Evolutionary conservation across 1,140 invertebrate species (phyloP).

Genomic region (Maconellicoccus hirsutus): DNA sequence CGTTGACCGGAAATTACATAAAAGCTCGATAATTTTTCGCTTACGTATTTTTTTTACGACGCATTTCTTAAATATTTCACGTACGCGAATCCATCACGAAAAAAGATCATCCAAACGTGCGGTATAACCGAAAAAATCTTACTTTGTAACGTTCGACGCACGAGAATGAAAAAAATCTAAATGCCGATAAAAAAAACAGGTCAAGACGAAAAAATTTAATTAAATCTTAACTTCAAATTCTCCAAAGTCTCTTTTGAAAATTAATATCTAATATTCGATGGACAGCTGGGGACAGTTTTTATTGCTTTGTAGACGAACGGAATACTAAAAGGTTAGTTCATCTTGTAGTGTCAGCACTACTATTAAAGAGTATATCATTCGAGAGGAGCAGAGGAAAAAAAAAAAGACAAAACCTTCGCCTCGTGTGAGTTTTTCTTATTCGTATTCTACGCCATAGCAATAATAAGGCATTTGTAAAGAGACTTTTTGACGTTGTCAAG

Average conservation of each 20-base stretch:
- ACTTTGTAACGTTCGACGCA: no score
- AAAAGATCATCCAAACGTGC: no score
- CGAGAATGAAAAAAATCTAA: no score
- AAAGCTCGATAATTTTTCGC: no score
- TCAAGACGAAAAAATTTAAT: background rate
- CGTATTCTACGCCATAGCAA: background rate
- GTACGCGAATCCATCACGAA: no score
- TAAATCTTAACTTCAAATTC: background rate
- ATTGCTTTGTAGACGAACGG: background rate
- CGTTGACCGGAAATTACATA: no score
- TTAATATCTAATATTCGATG: constrained; percentile 9
- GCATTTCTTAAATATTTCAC: no score
- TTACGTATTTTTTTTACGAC: no score
- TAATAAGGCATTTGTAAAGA: background rate
- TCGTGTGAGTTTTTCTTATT: no score
- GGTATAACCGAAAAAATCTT: no score
- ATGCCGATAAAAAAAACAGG: no score
- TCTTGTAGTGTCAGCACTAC: background rate
- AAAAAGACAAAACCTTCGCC: background rate
- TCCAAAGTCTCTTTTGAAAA: background rate
- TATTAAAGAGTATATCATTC: background rate
- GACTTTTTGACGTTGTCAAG: background rate
- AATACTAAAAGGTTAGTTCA: background rate
- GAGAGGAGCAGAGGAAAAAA: background rate
- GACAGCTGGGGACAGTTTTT: background rate